phyloP scores from a whole-genome alignment of 2,797 vertebrate species.

The Craterocephalus amniculus region DNA sequence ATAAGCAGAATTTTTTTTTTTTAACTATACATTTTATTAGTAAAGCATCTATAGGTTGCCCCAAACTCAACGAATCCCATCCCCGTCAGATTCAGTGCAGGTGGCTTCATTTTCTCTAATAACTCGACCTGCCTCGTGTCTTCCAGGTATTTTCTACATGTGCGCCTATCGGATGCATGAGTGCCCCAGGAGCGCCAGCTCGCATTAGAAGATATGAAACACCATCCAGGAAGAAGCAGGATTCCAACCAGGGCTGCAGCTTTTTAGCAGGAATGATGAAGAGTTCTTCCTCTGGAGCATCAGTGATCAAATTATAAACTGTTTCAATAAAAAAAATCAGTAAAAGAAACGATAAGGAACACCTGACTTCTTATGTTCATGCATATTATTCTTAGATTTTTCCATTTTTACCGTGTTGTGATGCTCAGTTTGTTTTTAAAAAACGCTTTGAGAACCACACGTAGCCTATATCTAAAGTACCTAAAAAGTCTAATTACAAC shows the following conservation, averaged over 20 bases:
- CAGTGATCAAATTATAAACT: conserved; percentile 33
- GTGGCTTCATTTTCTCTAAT: too few species aligned
- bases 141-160: conserved; percentile 87
- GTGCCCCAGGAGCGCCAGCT: conserved; percentile 80
- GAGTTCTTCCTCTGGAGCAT: background rate
- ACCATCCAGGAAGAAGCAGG: conserved; percentile 39
- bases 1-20: too few species aligned
- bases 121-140: background rate
- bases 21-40: too few species aligned
- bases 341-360: conserved; percentile 8
- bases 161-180: conserved; percentile 87
- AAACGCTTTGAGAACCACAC: too few species aligned
- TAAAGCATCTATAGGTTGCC: too few species aligned
- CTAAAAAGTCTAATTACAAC: too few species aligned
- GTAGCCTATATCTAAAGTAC: too few species aligned
- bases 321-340: conserved; percentile 56
- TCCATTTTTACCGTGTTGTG: too few species aligned
- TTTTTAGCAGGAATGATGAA: too few species aligned
- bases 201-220: conserved; percentile 63
- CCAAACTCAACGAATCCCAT: too few species aligned
- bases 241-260: conserved; percentile 15
- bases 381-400: background rate
- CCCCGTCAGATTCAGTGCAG: too few species aligned
- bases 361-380: conserved; percentile 30
- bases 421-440: too few species aligned